A percentile compares a stretch with the other conserved stretches of the same genome.
phyloP scores from a whole-genome alignment of 2,113 vertebrate genomes.

The Ciconia maguari region DNA sequence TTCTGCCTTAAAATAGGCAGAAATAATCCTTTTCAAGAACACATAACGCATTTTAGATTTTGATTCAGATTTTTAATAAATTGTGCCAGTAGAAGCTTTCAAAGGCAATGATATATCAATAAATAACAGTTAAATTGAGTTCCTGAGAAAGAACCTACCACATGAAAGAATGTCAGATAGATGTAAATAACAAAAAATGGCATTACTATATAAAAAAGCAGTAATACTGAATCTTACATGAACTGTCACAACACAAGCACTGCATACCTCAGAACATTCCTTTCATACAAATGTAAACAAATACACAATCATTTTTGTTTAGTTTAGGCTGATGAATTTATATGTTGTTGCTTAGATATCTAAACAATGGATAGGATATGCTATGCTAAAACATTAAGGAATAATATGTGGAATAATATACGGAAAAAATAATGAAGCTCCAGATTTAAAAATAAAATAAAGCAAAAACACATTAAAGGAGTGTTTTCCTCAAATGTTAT shows the following conservation, averaged over 20 bases:
- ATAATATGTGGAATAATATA: constrained; percentile 76
- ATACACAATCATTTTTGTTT: constrained; percentile 74
- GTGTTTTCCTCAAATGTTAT: constrained; percentile 74
- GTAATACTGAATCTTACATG: constrained; percentile 92
- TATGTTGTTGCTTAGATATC: constrained; percentile 71
- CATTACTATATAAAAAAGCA: constrained; percentile 72
- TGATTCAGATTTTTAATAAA: constrained; percentile 77
- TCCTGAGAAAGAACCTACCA: constrained; percentile 87
- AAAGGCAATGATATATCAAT: constrained; percentile 85
- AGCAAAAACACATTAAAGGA: constrained; percentile 67
- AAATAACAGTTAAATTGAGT: constrained; percentile 86
- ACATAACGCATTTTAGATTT: background rate
- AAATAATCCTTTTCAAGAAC: background rate
- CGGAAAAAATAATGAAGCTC: constrained; percentile 61
- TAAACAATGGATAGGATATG: constrained; percentile 73
- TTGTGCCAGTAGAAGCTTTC: constrained; percentile 84
- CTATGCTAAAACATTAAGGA: constrained; percentile 74
- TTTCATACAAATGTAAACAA: constrained; percentile 92
- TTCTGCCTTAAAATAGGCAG: background rate
- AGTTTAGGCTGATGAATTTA: constrained; percentile 71
- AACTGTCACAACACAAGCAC: constrained; percentile 88
- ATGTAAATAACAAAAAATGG: constrained; percentile 77
- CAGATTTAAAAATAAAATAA: constrained; percentile 71
- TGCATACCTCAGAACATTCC: constrained; percentile 85
- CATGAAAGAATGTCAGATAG: constrained; percentile 76